phyloP scores from a whole-genome alignment of 1,140 invertebrate species.

The Idris sp. region DNA sequence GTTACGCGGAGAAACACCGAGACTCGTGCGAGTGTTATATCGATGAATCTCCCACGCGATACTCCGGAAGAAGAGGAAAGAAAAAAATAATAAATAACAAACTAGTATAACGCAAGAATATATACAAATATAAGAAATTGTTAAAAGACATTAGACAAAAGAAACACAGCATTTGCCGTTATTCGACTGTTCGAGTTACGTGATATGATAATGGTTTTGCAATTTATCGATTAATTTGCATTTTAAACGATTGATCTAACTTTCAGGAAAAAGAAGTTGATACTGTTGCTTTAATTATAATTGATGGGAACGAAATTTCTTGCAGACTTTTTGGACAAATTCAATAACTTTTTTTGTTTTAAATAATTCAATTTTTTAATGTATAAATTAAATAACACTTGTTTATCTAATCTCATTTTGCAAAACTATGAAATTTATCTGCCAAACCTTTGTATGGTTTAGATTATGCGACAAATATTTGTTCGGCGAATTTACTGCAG shows the following conservation, averaged over 20 bases:
- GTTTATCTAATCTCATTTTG: conserved; percentile 42
- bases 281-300: no score
- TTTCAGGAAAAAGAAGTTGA: conserved; percentile 14
- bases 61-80: conserved; percentile 26
- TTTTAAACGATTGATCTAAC: conserved; percentile 9
- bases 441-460: conserved; percentile 73
- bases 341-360: no score
- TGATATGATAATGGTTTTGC: conserved; percentile 24
- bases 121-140: conserved; percentile 35
- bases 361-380: no score
- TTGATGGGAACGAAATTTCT: no score
- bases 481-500: conserved; percentile 25
- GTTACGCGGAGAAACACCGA: conserved; percentile 27
- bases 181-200: conserved; percentile 8
- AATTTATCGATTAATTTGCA: conserved; percentile 28
- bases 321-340: no score
- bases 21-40: conserved; percentile 51
- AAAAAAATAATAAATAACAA: conserved; percentile 3
- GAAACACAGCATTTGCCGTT: conserved; percentile 13
- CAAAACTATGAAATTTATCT: conserved; percentile 37
- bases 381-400: no score
- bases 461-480: conserved; percentile 64
- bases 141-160: conserved; percentile 23
- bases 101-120: no score
- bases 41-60: conserved; percentile 53